phyloP scores from a whole-genome alignment of 2,113 vertebrate genomes.

The Cyphomyrus discorhynchus region DNA sequence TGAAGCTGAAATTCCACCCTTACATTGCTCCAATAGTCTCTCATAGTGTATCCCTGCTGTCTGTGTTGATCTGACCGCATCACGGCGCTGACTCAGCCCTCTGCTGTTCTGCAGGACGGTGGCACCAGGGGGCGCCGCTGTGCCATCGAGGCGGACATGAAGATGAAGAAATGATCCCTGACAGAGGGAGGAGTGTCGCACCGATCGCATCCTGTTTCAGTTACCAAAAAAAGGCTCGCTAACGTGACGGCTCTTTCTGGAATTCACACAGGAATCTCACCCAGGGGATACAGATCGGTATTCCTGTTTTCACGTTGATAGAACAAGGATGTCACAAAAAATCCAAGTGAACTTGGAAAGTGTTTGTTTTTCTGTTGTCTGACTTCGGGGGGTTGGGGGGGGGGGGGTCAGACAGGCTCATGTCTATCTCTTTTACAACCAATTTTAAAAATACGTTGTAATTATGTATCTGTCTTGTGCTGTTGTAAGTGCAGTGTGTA shows the following conservation, averaged over 20 bases:
- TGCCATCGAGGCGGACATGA: constrained; percentile 92
- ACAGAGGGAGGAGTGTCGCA: not conserved
- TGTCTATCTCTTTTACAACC: constrained; percentile 7
- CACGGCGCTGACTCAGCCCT: not conserved
- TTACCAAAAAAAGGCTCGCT: not conserved
- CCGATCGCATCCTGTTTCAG: not conserved
- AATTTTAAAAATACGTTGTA: constrained; percentile 1
- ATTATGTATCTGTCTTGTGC: constrained; percentile 12
- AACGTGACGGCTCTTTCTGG: not conserved
- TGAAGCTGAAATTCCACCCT: not conserved
- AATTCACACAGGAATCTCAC: not conserved
- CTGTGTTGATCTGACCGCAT: not conserved
- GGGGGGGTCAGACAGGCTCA: not conserved
- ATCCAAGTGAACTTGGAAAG: not conserved
- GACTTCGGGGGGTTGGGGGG: not conserved
- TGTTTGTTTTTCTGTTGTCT: not conserved
- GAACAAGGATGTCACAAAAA: not conserved
- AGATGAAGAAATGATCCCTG: constrained; percentile 85
- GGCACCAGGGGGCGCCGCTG: constrained; percentile 91
- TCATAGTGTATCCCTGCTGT: not conserved
- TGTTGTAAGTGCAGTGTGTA: constrained; percentile 16
- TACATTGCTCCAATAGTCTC: not conserved
- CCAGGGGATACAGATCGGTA: not conserved
- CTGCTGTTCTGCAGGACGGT: constrained; percentile 68
- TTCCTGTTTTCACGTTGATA: not conserved